Base-by-base conservation (phyloP, 2,888 invertebrate genomes). In the Actias luna region DNA sequence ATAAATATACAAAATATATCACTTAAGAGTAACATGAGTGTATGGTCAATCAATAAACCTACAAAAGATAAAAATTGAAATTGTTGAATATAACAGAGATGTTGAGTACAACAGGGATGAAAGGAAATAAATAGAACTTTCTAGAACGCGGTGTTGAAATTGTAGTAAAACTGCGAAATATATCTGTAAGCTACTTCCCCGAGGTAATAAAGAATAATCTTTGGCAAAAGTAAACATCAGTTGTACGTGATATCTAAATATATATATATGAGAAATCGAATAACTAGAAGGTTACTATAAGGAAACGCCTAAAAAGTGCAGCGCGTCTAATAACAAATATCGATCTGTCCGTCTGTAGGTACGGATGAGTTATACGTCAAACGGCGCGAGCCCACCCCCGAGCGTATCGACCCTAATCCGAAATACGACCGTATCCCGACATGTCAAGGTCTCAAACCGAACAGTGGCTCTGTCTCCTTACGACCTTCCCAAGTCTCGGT, bases 291-390 rank as follows among this genome's bases (percentile, higher is more conserved):
- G 36, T 58, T 14, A 52, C 29, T 67, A 61, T 63, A 67, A 64
- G 52, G 52, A 59, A n/a, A 39, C 39, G 72, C 67, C 66, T 70
- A 67, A 60, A 66, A 55, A 63, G 52, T 58, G 61, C 58, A 50
- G 33, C 63, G 25, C 60, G 61, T 60, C 60, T 60, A 63, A 58
- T 77, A 64, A 46, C 61, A 39, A 71, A 70, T 89, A 92, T 92
- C 85, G 91, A 91, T 89, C 85, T 78, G 74, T 64, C 70, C 66
- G 73, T 75, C 80, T 79, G 80, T 88, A 87, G 87, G 88, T 88
- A 89, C 87, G 75, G 84, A 88, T 87, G 88, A 88, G 84, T 83
- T 88, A 86, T 88, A 88, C 86, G 84, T 82, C 83, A 84, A 79
- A 77, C 74, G 75, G 77, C 72, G 22, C 63, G 72, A 70, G 12